Conservation (phyloP, 2,888 invertebrate species). For the Pristionchus exspectatus region DNA sequence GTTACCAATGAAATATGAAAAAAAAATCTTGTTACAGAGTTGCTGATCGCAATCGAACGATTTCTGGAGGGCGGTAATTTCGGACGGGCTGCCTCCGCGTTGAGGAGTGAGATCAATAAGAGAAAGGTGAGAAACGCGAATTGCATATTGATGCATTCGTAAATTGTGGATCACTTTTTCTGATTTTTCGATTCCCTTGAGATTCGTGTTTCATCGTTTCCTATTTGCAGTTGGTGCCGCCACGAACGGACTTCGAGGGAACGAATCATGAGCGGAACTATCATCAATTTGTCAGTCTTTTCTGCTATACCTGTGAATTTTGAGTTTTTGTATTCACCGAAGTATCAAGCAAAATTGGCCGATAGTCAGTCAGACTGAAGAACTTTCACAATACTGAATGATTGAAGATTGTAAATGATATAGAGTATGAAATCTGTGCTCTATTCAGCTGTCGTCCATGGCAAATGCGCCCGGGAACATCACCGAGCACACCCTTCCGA, state of each 20-base stretch:
- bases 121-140: constrained; percentile 34
- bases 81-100: constrained; percentile 55
- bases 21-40: constrained; percentile 40
- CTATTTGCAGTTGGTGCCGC: constrained; percentile 58
- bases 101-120: constrained; percentile 58
- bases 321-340: not conserved
- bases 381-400: no score
- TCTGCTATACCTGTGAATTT: not conserved
- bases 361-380: no score
- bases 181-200: no score
- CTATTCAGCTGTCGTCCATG: not conserved
- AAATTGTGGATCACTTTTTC: no score
- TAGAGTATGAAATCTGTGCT: not conserved
- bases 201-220: not conserved
- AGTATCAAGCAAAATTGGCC: no score
- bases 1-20: not conserved
- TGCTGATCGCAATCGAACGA: constrained; percentile 56
- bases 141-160: no score
- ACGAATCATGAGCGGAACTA: constrained; percentile 54
- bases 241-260: constrained; percentile 58
- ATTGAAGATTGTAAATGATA: no score
- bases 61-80: constrained; percentile 54
- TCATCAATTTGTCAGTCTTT: constrained; percentile 59
- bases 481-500: not conserved
- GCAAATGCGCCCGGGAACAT: not conserved